These are phyloP conservation scores for Drosophila monieri DNA, from an alignment of 2,888 invertebrate genomes.

Conservation along the genomic window DNA sequence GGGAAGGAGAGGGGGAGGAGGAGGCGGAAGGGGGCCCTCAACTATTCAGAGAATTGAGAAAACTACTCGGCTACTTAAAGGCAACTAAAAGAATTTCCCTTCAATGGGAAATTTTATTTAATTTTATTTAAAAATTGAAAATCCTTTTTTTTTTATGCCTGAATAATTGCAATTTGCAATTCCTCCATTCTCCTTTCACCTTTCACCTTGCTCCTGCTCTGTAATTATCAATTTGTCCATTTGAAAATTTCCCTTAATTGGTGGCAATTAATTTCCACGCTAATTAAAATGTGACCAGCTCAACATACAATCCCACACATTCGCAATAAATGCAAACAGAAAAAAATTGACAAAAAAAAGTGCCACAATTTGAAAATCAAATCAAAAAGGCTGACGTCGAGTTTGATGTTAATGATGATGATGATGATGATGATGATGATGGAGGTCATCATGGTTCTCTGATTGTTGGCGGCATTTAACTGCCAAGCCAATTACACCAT, in stretches of 20 bases:
- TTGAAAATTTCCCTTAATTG: constrained; percentile 58
- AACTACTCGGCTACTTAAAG: constrained; percentile 23
- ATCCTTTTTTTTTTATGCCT: neutral
- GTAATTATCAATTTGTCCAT: constrained; percentile 49
- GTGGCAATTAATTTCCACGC: constrained; percentile 60
- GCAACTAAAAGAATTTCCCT: neutral
- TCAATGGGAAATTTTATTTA: neutral
- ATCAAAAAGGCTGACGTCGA: constrained; percentile 11
- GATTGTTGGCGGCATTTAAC: constrained; percentile 15
- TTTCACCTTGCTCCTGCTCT: constrained; percentile 13
- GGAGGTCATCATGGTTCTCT: constrained; percentile 2
- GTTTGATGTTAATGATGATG: constrained; percentile 12
- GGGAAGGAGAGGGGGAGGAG: neutral
- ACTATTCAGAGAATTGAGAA: constrained; percentile 7
- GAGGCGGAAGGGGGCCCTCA: neutral
- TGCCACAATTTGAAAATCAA: constrained; percentile 36
- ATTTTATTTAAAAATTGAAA: neutral
- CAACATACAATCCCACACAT: constrained; percentile 10
- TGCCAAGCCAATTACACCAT: constrained; percentile 22
- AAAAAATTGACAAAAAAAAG: neutral
- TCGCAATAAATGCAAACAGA: neutral
- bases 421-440: constrained; percentile 8
- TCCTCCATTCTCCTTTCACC: no score
- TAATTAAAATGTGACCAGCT: constrained; percentile 54
- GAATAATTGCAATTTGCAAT: neutral